Percentiles rank a stretch among this genome's conserved stretches.
phyloP scores from a whole-genome alignment of 2,888 invertebrate genomes.

The Standfussiana lucernea region DNA sequence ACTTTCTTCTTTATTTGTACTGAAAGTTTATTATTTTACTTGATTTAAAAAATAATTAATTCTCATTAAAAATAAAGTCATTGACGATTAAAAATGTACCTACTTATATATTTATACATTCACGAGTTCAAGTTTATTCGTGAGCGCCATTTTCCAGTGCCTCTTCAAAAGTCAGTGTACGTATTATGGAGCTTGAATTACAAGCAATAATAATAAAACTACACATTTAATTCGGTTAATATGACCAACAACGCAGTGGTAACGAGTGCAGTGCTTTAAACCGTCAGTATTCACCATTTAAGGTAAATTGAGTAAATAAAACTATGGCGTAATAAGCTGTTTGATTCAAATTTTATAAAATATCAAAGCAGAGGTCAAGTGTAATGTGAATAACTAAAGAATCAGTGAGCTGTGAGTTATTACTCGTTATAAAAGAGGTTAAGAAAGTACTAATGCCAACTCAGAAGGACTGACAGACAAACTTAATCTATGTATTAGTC shows the following conservation, averaged over 20 bases:
- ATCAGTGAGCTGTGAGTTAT: background rate
- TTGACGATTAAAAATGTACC: background rate
- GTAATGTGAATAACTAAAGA: background rate
- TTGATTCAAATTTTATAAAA: background rate
- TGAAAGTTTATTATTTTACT: background rate
- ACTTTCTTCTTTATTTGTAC: background rate
- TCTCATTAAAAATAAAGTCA: constrained; percentile 20
- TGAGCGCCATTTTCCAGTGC: constrained; percentile 22
- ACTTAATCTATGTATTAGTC: background rate
- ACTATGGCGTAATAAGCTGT: constrained; percentile 17
- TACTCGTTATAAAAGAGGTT: too few species aligned
- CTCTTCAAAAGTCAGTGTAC: constrained; percentile 53
- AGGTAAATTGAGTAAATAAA: constrained; percentile 39
- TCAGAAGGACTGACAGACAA: background rate
- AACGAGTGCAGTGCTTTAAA: constrained; percentile 29
- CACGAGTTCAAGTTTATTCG: constrained; percentile 1
- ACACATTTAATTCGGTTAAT: constrained; percentile 64
- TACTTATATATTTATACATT: constrained; percentile 1
- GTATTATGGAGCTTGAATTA: constrained; percentile 60
- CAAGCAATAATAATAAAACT: constrained; percentile 67
- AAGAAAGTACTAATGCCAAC: background rate
- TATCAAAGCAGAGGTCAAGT: background rate
- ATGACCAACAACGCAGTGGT: constrained; percentile 23
- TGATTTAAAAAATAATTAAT: background rate
- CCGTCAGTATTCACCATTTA: constrained; percentile 23